phyloP scores from a whole-genome alignment of 2,113 vertebrate species.

The Megaceryle maxima region DNA sequence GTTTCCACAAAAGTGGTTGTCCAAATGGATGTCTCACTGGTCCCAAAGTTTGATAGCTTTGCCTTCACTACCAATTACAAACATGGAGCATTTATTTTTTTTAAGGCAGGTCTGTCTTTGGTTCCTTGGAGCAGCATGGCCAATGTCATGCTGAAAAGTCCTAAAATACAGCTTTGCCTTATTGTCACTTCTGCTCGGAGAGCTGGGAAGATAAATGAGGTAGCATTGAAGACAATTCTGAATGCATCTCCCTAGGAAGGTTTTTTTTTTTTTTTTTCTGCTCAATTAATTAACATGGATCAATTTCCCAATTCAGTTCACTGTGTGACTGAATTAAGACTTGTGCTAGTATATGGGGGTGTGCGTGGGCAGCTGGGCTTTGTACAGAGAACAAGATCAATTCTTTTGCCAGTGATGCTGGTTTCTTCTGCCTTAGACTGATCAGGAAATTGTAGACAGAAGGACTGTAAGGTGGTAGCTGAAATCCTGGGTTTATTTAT shows the following conservation, averaged over 20 bases:
- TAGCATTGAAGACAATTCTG: neutral
- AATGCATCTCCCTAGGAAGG: neutral
- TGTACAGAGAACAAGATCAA: neutral
- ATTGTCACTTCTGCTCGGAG: neutral
- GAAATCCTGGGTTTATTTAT: neutral
- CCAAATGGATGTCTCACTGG: neutral
- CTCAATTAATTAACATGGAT: slow-evolving; percentile 3
- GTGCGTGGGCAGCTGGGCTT: neutral
- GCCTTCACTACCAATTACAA: neutral
- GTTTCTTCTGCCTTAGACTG: neutral
- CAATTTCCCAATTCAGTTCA: slow-evolving; percentile 31
- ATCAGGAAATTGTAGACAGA: neutral
- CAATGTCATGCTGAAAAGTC: neutral
- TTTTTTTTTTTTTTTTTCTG: neutral
- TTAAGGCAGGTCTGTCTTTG: neutral
- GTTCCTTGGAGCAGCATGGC: neutral
- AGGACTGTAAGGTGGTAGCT: neutral
- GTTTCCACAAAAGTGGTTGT: neutral
- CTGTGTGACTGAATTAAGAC: neutral
- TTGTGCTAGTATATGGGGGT: neutral
- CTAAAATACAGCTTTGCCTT: neutral
- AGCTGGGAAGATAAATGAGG: neutral
- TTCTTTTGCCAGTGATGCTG: neutral
- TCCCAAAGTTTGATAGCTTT: neutral
- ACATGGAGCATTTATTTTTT: neutral